These are phyloP conservation scores for Stichodactyla mertensii DNA, from an alignment of 64 coral and sea anemone species.

Conservation along the genomic window DNA sequence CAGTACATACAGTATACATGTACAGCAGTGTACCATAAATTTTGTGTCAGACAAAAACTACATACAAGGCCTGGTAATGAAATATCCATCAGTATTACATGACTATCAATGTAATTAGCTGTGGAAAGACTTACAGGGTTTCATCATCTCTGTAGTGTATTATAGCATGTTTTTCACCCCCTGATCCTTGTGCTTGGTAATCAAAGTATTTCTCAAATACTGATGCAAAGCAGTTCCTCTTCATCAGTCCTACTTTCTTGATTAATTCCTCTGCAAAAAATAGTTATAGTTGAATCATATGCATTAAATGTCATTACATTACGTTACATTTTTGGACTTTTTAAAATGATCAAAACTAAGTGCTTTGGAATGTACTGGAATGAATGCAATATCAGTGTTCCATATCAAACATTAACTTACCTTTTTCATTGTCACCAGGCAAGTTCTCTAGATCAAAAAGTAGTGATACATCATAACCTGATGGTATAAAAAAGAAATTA, in stretches of 20 bases:
- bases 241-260: constrained; percentile 70
- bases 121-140: constrained; percentile 59
- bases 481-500: neutral
- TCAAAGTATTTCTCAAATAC: constrained; percentile 97
- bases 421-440: constrained; percentile 73
- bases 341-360: no score
- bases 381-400: no score
- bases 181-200: constrained; percentile 73
- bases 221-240: constrained; percentile 93
- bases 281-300: neutral
- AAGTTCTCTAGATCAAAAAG: constrained; percentile 87
- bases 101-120: no score
- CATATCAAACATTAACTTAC: constrained; percentile 12
- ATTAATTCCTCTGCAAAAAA: constrained; percentile 65
- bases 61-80: no score
- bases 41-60: no score
- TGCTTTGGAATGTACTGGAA: no score
- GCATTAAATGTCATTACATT: no score
- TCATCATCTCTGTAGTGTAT: constrained; percentile 92
- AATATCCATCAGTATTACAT: no score
- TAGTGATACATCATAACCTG: constrained; percentile 93
- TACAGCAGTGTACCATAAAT: no score
- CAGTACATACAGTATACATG: no score
- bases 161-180: constrained; percentile 72
- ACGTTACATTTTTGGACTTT: no score